A percentile compares a stretch with the other conserved stretches of the same genome.
Evolutionary conservation across 2,797 vertebrate genomes (phyloP).

Genomic region (Scomberomorus guttatus): DNA sequence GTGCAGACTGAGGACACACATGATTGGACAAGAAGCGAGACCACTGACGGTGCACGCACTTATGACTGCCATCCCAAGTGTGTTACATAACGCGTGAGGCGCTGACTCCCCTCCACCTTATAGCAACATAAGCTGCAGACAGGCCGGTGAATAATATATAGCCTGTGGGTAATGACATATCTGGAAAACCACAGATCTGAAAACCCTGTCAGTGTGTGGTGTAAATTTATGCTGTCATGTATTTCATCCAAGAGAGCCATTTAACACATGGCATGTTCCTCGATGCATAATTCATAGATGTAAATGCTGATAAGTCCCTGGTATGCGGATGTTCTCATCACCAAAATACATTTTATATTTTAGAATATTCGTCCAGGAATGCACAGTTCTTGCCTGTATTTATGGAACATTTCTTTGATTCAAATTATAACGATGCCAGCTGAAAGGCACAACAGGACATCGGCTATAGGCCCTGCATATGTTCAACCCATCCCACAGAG

Average conservation of each 20-base stretch:
- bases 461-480: background rate
- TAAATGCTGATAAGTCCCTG: background rate
- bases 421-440: background rate
- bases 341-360: background rate
- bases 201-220: background rate
- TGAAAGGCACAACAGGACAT: background rate
- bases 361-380: background rate
- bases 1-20: slow-evolving; percentile 57
- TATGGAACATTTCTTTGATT: background rate
- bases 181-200: too few species aligned
- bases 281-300: background rate
- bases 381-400: background rate
- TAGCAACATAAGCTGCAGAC: background rate
- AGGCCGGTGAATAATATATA: background rate
- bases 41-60: slow-evolving; percentile 57
- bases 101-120: slow-evolving; percentile 1
- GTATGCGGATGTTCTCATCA: background rate
- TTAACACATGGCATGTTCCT: background rate
- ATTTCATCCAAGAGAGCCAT: too few species aligned
- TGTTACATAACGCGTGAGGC: slow-evolving; percentile 83
- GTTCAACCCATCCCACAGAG: background rate
- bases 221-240: too few species aligned
- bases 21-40: slow-evolving; percentile 58
- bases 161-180: background rate
- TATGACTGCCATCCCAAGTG: slow-evolving; percentile 64